These are phyloP conservation scores for Brachyhypopomus occidentalis DNA, from an alignment of 2,113 vertebrate species.

Conservation along the genomic window DNA sequence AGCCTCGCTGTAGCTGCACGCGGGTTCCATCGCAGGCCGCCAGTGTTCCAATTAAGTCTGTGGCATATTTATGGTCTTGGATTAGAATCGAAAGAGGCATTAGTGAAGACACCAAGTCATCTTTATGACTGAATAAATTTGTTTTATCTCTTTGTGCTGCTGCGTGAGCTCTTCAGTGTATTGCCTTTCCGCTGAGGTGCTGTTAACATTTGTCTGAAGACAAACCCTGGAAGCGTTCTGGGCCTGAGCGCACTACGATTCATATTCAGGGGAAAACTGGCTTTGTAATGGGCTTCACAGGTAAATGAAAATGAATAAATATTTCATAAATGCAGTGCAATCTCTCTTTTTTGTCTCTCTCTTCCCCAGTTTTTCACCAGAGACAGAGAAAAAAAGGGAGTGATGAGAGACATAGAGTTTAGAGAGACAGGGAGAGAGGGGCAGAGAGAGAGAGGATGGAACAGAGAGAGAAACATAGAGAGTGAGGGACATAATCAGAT, in stretches of 20 bases:
- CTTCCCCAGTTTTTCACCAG: no score
- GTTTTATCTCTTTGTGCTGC: conserved; percentile 20
- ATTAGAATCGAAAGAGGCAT: conserved; percentile 36
- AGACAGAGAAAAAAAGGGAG: no score
- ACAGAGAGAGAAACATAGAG: no score
- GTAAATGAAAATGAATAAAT: background rate
- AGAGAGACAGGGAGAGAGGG: background rate
- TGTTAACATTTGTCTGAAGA: conserved; percentile 25
- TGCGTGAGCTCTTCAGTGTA: conserved; percentile 12
- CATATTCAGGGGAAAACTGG: background rate
- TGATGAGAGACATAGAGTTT: no score
- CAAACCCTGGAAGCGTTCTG: background rate
- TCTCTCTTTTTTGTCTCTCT: no score
- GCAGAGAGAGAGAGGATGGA: background rate
- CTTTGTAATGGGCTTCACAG: background rate
- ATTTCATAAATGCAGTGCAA: background rate
- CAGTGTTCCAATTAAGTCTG: background rate
- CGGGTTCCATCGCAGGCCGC: no score
- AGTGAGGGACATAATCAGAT: background rate
- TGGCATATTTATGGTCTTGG: conserved; percentile 40
- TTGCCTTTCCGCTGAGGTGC: conserved; percentile 2
- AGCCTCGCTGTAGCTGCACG: no score
- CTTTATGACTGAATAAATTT: conserved; percentile 49
- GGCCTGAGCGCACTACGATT: background rate
- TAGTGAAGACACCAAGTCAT: conserved; percentile 2